Evolutionary conservation across 2,888 invertebrate species (phyloP).

Genomic region (Tenthredo amoena): DNA sequence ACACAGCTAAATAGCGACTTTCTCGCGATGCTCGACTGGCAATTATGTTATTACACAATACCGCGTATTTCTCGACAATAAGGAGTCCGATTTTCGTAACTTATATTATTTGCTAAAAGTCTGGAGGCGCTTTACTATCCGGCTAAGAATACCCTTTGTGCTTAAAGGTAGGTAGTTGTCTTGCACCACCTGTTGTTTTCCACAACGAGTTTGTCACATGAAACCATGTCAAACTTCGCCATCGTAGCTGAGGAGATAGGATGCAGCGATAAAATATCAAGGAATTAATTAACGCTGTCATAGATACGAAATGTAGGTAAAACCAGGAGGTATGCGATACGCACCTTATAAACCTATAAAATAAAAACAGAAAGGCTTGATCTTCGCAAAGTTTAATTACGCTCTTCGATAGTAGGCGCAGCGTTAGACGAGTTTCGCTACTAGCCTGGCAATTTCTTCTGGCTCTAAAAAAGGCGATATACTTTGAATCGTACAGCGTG

Average conservation of each 20-base stretch:
- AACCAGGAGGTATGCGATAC: neutral
- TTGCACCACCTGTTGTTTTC: slow-evolving; percentile 9
- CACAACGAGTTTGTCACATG: slow-evolving; percentile 21
- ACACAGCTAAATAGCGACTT: slow-evolving; percentile 57
- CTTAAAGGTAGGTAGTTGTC: neutral
- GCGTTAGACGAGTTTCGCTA: neutral
- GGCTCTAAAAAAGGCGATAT: slow-evolving; percentile 10
- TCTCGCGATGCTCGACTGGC: slow-evolving; percentile 60
- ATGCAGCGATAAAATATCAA: neutral
- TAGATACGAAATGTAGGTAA: neutral
- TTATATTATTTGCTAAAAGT: slow-evolving; percentile 33
- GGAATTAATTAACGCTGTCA: neutral
- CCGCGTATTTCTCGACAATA: slow-evolving; percentile 34
- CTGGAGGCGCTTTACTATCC: neutral
- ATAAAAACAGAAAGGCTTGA: neutral
- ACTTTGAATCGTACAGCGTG: neutral
- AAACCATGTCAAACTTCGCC: slow-evolving; percentile 28
- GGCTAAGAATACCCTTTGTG: slow-evolving; percentile 2
- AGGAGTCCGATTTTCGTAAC: slow-evolving; percentile 52
- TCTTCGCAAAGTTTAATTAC: neutral
- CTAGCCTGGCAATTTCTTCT: neutral
- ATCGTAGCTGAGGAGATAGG: neutral
- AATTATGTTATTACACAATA: slow-evolving; percentile 63
- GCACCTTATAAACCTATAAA: neutral
- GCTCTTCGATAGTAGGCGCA: neutral